Evolutionary conservation across 2,113 vertebrate genomes (phyloP), one percentile per base, ranked within the genome.

Genomic region (Nasalis larvatus): DNA sequence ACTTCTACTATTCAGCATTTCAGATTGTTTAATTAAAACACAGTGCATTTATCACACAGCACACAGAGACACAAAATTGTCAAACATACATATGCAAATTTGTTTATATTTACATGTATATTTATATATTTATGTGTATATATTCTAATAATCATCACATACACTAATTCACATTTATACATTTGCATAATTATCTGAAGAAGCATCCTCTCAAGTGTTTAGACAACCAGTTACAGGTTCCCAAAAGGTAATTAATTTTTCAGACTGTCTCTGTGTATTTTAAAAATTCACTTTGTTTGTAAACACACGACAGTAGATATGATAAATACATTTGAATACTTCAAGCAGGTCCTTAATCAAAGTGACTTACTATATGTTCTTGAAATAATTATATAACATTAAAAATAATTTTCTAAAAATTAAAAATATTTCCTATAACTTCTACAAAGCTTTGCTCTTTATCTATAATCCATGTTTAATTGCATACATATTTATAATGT

Each of bases 351-450:
- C 49, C 88, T 60, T 86, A 63, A 12, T 91, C 66, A 97, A 52
- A 97, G 71, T 89, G 17, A 25, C 18, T 58, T 40, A 14, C 30
- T 12, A 45, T 11, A 12, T 94, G 16, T 25, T 85, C 4, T 25
- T 77, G 18, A 92, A 92, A 86, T 82, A 92, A 92, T 83, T 87
- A 86, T 25, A 49, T 84, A 68, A 74, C 4, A n/a, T 49, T 82
- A 88, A 52, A 88, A 71, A n/a, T 63, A 60, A 58, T 77, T 89
- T 83, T 84, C 8, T 68, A 66, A 66, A 58, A 85, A 63, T 32
- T 40, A 63, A 88, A 92, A 78, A 20, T 52, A 77, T 47, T 66
- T 68, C 18, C 1, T 30, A 1, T 56, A 91, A 63, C 6, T 74
- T 32, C 0, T 90, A 2, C 13, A 35, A 1, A 47, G 30, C 69